Base-by-base conservation (phyloP, 1,140 invertebrate species). In the Rhynchophorus ferrugineus region DNA sequence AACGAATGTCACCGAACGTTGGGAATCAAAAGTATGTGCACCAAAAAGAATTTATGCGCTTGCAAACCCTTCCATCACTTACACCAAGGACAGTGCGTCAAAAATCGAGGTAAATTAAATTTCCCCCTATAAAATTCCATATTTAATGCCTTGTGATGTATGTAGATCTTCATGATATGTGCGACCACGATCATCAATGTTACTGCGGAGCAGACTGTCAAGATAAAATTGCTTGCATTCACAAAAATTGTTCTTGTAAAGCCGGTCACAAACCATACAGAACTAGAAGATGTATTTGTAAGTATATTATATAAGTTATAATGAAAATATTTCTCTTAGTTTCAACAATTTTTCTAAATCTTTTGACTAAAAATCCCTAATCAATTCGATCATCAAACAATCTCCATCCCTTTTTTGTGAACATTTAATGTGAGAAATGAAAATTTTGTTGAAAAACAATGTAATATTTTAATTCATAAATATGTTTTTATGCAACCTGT, bases 31-130 rank as follows among this genome's bases (percentile, higher is more conserved):
- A 61, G 61, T 18, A 59, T 59, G 20, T 64, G 59, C 35, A 59
- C 57, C n/a, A 61, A 59, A 33, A 60, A 60, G 20, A 49, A 46
- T 11, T 36, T 45, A 16, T 64, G 62, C 43, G 58, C 52, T 6
- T 64, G 62, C 44, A 62, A 54, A 54, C 53, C 58, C 11, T 64
- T 64, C 41, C 62, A 64, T 44, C 62, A 64, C 44, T 41, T 62
- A 19, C 56, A 62, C 49, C 38, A 49, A 20, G 57, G 55, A 33
- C 62, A 62, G 18, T 64, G 62, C 52, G 49, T 64, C 3, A 64
- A 64, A 52, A 64, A 61, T 38, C 51, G 50, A 56, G 52, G 58
- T 60, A 45, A 39, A 29, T 29, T 6, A 29, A 11, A 29, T 11
- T 29, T 29, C 11, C 5, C 11, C 5, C 24, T 11, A 29, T 6